phyloP scores from a whole-genome alignment of 2,888 invertebrate genomes.

The Ectemnius lituratus region DNA sequence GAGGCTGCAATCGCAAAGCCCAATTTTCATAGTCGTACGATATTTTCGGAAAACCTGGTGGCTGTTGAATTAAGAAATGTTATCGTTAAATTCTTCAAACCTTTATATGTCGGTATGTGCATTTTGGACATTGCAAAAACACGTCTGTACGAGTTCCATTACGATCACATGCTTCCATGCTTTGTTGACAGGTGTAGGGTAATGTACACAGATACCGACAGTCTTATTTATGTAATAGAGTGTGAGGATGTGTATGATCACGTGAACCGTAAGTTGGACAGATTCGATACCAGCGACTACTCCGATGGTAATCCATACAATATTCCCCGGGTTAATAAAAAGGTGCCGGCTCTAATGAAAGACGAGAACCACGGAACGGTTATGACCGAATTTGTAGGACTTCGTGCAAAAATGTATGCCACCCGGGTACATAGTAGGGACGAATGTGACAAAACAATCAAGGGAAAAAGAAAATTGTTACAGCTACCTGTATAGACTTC shows the following conservation, averaged over 20 bases:
- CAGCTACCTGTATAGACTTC: constrained; percentile 17
- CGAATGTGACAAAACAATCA: too few relatives aligned
- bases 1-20: constrained; percentile 56
- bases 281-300: constrained; percentile 52
- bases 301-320: constrained; percentile 30
- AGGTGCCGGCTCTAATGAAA: constrained; percentile 66
- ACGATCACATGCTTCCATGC: constrained; percentile 49
- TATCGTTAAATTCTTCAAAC: constrained; percentile 61
- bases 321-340: constrained; percentile 44
- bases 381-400: constrained; percentile 66
- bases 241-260: constrained; percentile 30
- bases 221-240: constrained; percentile 41
- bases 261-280: constrained; percentile 37
- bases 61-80: constrained; percentile 39
- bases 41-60: constrained; percentile 66
- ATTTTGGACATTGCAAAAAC: constrained; percentile 66
- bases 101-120: constrained; percentile 63
- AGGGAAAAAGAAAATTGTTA: constrained; percentile 31
- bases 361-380: constrained; percentile 64
- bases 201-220: constrained; percentile 55
- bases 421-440: constrained; percentile 22
- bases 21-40: constrained; percentile 67
- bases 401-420: constrained; percentile 63
- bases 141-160: constrained; percentile 68
- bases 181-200: constrained; percentile 46